A percentile compares a stretch with the other conserved stretches of the same genome.
phyloP scores from a whole-genome alignment of 2,797 vertebrate genomes.

The Lophotriccus pileatus region DNA sequence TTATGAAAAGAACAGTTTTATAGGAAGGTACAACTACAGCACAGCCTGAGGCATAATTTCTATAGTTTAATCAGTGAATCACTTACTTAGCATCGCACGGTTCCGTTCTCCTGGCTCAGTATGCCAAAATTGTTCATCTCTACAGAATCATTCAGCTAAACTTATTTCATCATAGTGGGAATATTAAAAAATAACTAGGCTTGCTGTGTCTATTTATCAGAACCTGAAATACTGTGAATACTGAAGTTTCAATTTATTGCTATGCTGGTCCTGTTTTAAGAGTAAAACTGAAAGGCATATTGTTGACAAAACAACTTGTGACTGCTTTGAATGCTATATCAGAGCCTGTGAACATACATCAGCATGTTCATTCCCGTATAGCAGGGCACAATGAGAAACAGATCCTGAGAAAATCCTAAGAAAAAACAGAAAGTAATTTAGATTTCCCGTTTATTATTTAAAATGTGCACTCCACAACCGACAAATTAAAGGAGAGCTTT shows the following conservation, averaged over 20 bases:
- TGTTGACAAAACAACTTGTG: conserved; percentile 16
- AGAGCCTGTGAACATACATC: not conserved
- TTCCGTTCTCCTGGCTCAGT: not conserved
- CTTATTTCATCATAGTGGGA: conserved; percentile 30
- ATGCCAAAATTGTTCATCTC: not conserved
- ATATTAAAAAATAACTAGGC: conserved; percentile 41
- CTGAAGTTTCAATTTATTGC: conserved; percentile 34
- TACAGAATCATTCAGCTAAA: conserved; percentile 21
- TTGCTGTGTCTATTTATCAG: conserved; percentile 18
- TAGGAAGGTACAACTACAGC: not conserved
- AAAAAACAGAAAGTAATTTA: not conserved
- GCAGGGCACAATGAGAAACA: not conserved
- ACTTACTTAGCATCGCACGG: not conserved
- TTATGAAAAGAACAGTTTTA: conserved; percentile 21
- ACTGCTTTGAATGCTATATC: not conserved
- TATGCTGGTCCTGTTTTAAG: not conserved
- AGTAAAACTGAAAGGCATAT: conserved; percentile 28
- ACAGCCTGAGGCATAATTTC: conserved; percentile 29
- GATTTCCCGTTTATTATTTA: not conserved
- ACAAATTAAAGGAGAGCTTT: not conserved
- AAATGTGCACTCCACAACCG: not conserved
- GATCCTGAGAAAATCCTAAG: not conserved
- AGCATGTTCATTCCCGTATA: not conserved
- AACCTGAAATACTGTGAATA: conserved; percentile 18
- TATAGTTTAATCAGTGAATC: conserved; percentile 24